Evolutionary conservation across 2,888 invertebrate genomes (phyloP).

Genomic region (Diaprepes abbreviatus): DNA sequence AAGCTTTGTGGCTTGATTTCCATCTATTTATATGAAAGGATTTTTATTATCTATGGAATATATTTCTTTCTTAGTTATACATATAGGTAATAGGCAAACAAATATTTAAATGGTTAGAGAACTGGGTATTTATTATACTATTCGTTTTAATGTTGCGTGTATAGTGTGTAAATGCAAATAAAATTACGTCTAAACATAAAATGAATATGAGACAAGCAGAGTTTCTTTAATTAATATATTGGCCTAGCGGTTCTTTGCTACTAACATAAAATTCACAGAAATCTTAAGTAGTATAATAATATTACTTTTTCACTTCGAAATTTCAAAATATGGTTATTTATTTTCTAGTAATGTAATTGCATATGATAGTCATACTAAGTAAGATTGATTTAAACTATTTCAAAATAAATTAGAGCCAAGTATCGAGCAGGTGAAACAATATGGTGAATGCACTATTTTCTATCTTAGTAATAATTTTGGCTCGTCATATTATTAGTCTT

Average conservation of each 20-base stretch:
- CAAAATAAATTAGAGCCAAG: no score
- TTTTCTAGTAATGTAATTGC: no score
- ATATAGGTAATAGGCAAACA: background rate
- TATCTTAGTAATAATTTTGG: no score
- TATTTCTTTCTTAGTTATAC: conserved; percentile 9
- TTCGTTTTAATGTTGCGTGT: conserved; percentile 15
- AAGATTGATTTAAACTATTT: no score
- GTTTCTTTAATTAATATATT: conserved; percentile 4
- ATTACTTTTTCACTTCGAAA: no score
- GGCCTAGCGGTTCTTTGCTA: background rate
- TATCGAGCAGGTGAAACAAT: no score
- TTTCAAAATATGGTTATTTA: no score
- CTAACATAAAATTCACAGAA: no score
- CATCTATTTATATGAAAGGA: conserved; percentile 19
- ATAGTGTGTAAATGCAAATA: conserved; percentile 9
- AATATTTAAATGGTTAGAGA: conserved; percentile 4
- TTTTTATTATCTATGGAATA: conserved; percentile 24
- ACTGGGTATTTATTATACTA: conserved; percentile 9
- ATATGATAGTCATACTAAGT: no score
- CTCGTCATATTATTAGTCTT: no score
- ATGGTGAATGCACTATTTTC: no score
- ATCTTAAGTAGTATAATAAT: no score
- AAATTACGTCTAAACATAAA: background rate
- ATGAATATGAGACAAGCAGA: background rate
- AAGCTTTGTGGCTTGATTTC: conserved; percentile 28